phyloP scores from a whole-genome alignment of 2,797 vertebrate species.

The Rallus crepitans region DNA sequence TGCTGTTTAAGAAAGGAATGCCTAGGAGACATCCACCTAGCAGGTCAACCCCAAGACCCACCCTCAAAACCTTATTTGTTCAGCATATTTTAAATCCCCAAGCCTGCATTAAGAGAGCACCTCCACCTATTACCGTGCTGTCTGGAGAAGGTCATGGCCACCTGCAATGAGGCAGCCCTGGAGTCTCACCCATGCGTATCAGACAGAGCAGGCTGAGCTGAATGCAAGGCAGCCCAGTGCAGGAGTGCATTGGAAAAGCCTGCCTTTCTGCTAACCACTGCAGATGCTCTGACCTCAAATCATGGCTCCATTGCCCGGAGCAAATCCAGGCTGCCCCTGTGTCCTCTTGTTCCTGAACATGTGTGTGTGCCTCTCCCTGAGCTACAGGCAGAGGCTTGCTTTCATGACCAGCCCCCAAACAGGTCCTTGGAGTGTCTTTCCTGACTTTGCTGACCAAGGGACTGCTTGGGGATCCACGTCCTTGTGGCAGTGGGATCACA shows the following conservation, averaged over 20 bases:
- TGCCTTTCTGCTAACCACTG: background rate
- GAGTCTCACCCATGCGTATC: background rate
- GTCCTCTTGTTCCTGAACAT: background rate
- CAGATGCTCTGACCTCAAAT: background rate
- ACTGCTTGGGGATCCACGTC: background rate
- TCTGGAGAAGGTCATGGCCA: background rate
- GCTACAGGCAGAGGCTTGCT: background rate
- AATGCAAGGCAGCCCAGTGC: background rate
- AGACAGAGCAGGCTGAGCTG: background rate
- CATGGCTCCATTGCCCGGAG: background rate
- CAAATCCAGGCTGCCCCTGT: background rate
- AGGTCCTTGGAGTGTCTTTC: background rate
- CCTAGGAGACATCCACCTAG: background rate
- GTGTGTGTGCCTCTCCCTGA: background rate
- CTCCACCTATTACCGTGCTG: background rate
- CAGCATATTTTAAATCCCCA: background rate
- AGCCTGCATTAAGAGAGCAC: background rate
- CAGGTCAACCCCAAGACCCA: fast-evolving
- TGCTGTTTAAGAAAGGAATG: background rate
- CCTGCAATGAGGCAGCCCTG: background rate
- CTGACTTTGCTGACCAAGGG: background rate
- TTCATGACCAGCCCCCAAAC: background rate
- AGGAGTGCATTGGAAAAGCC: fast-evolving
- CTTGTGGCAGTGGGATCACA: background rate
- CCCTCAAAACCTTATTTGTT: background rate